A percentile compares a stretch with the other conserved stretches of the same genome.
Evolutionary conservation across 2,888 invertebrate species (phyloP).

Genomic region (Campoplex nolae): DNA sequence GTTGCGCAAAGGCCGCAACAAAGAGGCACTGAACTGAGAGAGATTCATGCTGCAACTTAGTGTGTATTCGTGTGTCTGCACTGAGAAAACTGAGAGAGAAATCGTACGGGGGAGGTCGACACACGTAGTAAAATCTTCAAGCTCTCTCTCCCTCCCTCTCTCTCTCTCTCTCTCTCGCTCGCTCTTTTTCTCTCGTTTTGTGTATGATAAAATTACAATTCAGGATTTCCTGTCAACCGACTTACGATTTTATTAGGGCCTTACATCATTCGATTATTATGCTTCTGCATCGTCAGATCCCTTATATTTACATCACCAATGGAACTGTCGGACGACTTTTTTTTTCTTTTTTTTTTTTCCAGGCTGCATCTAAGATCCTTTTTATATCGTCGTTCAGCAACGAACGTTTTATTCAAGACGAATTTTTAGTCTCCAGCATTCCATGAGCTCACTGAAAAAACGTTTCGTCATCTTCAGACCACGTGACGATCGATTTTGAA

Average conservation of each 20-base stretch:
- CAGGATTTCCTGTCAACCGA: slow-evolving; percentile 80
- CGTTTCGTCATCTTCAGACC: not conserved
- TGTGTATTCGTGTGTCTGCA: slow-evolving; percentile 38
- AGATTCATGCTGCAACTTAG: slow-evolving; percentile 71
- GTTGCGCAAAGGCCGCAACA: slow-evolving; percentile 78
- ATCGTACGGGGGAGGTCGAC: slow-evolving; percentile 78
- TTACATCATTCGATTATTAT: slow-evolving; percentile 82
- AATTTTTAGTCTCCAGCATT: not conserved
- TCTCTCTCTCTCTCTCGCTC: too few relatives aligned
- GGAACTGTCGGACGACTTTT: slow-evolving; percentile 12
- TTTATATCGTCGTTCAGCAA: not conserved
- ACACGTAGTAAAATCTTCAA: slow-evolving; percentile 24
- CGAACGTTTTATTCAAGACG: not conserved
- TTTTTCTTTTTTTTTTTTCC: slow-evolving; percentile 12
- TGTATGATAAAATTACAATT: slow-evolving; percentile 68
- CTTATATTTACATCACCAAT: slow-evolving; percentile 28
- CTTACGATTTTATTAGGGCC: slow-evolving; percentile 84
- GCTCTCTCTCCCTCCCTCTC: slow-evolving; percentile 51
- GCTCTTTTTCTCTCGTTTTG: not conserved
- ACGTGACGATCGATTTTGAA: not conserved
- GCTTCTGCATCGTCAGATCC: slow-evolving; percentile 39
- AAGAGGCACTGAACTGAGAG: slow-evolving; percentile 70
- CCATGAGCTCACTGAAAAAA: not conserved
- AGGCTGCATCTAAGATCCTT: not conserved
- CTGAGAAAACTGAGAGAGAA: not conserved